phyloP scores from a whole-genome alignment of 2,888 invertebrate genomes.

The Pollenia griseotomentosa region DNA sequence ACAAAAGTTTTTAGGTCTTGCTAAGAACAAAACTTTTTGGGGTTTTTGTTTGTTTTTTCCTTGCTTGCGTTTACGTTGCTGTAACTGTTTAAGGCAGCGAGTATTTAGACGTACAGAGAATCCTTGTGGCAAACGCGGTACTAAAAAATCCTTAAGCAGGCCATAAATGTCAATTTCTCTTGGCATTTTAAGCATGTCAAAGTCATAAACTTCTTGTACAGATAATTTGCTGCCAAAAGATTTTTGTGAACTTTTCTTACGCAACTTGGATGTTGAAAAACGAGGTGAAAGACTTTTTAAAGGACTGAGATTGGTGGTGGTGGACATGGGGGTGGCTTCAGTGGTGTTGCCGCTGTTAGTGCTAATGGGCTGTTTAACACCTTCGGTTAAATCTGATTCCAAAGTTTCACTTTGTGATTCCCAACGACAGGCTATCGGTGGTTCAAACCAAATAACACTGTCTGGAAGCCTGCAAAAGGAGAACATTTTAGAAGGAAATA shows the following conservation, averaged over 20 bases:
- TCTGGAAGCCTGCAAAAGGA: conserved; percentile 86
- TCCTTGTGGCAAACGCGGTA: conserved; percentile 83
- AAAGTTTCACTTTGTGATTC: conserved; percentile 84
- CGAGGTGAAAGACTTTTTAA: conserved; percentile 79
- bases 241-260: conserved; percentile 77
- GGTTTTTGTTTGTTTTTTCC: conserved; percentile 53
- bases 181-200: conserved; percentile 82
- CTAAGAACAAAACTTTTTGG: conserved; percentile 63
- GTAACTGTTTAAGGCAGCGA: conserved; percentile 29
- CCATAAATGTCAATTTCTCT: conserved; percentile 81
- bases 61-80: conserved; percentile 30
- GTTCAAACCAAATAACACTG: conserved; percentile 91
- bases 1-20: conserved; percentile 50
- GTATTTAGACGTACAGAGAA: conserved; percentile 80
- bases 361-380: conserved; percentile 68
- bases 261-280: conserved; percentile 75
- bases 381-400: conserved; percentile 81
- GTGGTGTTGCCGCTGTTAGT: conserved; percentile 65
- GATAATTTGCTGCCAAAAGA: conserved; percentile 71
- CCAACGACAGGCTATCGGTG: conserved; percentile 91
- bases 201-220: conserved; percentile 81
- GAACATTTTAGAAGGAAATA: background rate
- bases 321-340: conserved; percentile 77
- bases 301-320: conserved; percentile 79
- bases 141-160: conserved; percentile 82